phyloP scores from a whole-genome alignment of 2,888 invertebrate genomes.

The Cantharis lateralis region DNA sequence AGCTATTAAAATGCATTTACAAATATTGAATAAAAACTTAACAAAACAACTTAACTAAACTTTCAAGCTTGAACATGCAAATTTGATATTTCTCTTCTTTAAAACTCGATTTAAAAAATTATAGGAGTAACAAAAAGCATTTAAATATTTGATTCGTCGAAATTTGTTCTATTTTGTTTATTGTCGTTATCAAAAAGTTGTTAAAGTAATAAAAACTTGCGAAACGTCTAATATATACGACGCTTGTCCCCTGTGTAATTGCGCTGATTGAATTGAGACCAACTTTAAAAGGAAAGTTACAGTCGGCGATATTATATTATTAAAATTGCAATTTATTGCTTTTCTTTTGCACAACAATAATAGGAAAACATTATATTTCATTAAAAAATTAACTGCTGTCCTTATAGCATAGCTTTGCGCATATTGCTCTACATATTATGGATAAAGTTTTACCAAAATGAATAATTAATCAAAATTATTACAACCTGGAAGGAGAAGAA shows the following conservation, averaged over 20 bases:
- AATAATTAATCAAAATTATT: no score
- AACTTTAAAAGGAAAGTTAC: background rate
- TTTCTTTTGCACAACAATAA: background rate
- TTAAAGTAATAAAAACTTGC: background rate
- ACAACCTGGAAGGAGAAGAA: background rate
- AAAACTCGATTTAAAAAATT: no score
- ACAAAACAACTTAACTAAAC: no score
- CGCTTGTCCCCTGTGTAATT: background rate
- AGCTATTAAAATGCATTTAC: no score
- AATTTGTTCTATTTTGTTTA: background rate
- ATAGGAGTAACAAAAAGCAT: background rate
- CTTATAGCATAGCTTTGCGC: no score
- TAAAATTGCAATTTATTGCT: background rate
- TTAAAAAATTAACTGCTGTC: no score
- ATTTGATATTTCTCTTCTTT: no score
- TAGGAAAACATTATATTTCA: background rate
- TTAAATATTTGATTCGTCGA: background rate
- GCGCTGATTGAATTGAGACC: background rate
- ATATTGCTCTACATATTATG: no score
- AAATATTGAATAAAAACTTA: no score
- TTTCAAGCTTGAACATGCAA: no score
- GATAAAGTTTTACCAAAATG: no score
- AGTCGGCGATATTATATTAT: background rate
- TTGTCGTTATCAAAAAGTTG: background rate
- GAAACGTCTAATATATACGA: background rate